Evolutionary conservation across 2,113 vertebrate species (phyloP).

Genomic region (Centropristis striata): DNA sequence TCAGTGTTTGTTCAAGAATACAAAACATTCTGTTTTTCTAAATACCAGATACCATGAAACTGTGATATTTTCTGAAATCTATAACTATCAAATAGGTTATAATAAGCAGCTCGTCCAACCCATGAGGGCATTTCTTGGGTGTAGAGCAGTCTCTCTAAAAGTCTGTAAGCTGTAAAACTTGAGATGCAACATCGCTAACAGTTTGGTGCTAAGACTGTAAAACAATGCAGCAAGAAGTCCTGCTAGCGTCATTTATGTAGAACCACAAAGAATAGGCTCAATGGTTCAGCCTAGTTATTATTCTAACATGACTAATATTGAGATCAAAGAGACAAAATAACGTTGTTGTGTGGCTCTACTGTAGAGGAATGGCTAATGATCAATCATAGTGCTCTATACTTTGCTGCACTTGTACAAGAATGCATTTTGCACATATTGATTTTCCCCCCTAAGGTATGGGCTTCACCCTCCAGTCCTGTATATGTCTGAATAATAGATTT

Average conservation of each 20-base stretch:
- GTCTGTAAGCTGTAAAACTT: neutral
- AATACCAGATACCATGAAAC: too few relatives aligned
- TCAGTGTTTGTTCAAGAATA: too few relatives aligned
- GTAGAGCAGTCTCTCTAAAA: too few relatives aligned
- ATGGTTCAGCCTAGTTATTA: constrained; percentile 14
- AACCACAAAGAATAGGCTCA: neutral
- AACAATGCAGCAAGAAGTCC: neutral
- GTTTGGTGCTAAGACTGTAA: neutral
- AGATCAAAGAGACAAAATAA: neutral
- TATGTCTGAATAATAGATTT: constrained; percentile 67
- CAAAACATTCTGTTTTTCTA: too few relatives aligned
- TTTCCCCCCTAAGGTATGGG: neutral
- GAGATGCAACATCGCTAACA: neutral
- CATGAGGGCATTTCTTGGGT: too few relatives aligned
- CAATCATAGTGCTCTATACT: neutral
- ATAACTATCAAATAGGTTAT: too few relatives aligned
- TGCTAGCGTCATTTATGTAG: neutral
- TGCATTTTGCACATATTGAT: constrained; percentile 47
- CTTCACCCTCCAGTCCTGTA: constrained; percentile 25
- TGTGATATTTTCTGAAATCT: too few relatives aligned
- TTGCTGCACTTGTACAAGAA: constrained; percentile 7
- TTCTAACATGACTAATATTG: constrained; percentile 8
- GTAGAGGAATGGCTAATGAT: constrained; percentile 28
- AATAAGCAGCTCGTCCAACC: too few relatives aligned
- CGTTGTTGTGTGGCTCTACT: neutral